Conservation (phyloP, 2,113 vertebrate species). For the Thalassoma bifasciatum region DNA sequence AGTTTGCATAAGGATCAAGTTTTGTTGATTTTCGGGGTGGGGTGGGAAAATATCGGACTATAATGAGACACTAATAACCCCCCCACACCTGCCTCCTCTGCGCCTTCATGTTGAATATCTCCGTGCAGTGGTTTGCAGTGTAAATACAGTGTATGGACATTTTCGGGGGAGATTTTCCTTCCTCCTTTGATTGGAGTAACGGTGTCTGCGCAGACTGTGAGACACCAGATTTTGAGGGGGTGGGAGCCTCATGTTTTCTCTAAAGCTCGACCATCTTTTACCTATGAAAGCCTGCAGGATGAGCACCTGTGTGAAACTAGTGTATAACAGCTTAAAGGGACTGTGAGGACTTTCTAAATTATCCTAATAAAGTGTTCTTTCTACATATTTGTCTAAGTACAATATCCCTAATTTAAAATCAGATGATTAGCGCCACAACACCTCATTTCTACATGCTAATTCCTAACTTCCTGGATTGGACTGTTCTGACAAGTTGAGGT, state of each 20-base stretch:
- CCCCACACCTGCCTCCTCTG: constrained; percentile 24
- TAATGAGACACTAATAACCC: constrained; percentile 6
- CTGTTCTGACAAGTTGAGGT: too few relatives aligned
- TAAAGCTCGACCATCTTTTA: not conserved
- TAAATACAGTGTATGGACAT: not conserved
- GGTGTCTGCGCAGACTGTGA: constrained; percentile 4
- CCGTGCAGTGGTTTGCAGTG: not conserved
- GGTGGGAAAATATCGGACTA: not conserved
- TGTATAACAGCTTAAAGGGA: too few relatives aligned
- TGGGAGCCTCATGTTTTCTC: constrained; percentile 38
- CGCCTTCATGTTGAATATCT: not conserved
- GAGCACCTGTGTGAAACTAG: not conserved
- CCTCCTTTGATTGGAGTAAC: not conserved
- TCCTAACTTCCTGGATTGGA: too few relatives aligned
- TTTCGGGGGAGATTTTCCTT: not conserved
- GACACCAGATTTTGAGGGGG: constrained; percentile 26
- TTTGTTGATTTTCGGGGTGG: not conserved
- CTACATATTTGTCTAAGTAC: too few relatives aligned
- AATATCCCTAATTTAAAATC: too few relatives aligned
- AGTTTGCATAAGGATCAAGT: constrained; percentile 7
- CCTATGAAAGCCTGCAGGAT: not conserved
- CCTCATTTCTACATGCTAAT: too few relatives aligned
- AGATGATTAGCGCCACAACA: too few relatives aligned
- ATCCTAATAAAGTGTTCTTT: too few relatives aligned
- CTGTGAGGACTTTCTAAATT: too few relatives aligned